Evolutionary conservation across 2,797 vertebrate genomes (phyloP).

Genomic region (Triplophysa bombifrons): DNA sequence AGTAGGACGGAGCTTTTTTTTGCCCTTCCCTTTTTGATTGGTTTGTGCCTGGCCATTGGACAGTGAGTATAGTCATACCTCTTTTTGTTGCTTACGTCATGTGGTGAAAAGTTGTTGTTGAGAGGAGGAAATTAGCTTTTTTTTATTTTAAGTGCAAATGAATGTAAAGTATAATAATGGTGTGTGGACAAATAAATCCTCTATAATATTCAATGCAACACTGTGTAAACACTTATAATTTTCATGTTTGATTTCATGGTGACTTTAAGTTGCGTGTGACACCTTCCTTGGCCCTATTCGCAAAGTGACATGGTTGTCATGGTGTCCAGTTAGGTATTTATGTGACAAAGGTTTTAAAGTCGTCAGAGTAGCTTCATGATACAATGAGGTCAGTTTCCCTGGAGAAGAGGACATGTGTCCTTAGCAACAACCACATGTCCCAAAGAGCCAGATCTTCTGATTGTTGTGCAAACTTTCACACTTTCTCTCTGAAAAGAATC

Average conservation of each 20-base stretch:
- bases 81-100: no score
- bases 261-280: background rate
- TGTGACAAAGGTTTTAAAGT: constrained; percentile 78
- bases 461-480: constrained; percentile 40
- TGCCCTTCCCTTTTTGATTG: no score
- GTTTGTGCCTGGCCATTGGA: no score
- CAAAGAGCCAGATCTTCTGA: constrained; percentile 55
- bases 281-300: constrained; percentile 22
- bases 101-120: no score
- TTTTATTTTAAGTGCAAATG: no score
- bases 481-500: constrained; percentile 34
- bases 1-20: no score
- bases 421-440: constrained; percentile 64
- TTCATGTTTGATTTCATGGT: background rate
- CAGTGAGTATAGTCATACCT: no score
- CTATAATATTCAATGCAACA: no score
- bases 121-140: no score
- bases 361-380: constrained; percentile 68
- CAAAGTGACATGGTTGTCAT: constrained; percentile 67
- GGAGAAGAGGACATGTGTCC: constrained; percentile 63
- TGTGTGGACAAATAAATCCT: no score
- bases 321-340: constrained; percentile 70
- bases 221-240: no score
- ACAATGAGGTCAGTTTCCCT: constrained; percentile 71
- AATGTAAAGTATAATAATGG: no score